phyloP scores from a whole-genome alignment of 2,888 invertebrate genomes.

The Tenthredo scrophulariae region DNA sequence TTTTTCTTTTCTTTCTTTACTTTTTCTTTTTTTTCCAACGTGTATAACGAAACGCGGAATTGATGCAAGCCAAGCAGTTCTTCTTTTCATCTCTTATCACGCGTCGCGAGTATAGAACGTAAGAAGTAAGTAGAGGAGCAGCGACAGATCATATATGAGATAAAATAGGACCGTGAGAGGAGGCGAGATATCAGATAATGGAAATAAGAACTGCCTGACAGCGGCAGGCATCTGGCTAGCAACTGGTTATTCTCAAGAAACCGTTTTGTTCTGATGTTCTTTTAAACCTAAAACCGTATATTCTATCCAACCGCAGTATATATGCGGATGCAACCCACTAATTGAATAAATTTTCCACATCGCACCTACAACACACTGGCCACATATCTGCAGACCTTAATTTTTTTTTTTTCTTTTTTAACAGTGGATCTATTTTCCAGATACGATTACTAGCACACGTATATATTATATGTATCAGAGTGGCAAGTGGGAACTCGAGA shows the following conservation, averaged over 20 bases:
- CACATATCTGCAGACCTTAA: neutral
- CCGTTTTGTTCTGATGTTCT: slow-evolving; percentile 21
- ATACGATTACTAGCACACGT: neutral
- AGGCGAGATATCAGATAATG: slow-evolving; percentile 14
- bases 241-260: slow-evolving; percentile 55
- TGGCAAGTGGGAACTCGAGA: slow-evolving; percentile 33
- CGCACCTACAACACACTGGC: neutral
- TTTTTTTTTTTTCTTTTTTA: neutral
- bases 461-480: neutral
- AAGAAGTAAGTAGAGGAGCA: neutral
- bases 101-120: neutral
- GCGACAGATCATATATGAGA: slow-evolving; percentile 12
- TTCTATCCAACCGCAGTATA: neutral
- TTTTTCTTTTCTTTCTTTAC: no score
- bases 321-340: slow-evolving; percentile 2
- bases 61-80: slow-evolving; percentile 24
- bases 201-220: slow-evolving; percentile 16
- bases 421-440: neutral
- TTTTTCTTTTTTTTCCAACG: no score
- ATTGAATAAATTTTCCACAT: slow-evolving; percentile 13
- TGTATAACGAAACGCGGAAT: neutral
- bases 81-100: neutral
- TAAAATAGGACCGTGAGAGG: neutral
- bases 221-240: slow-evolving; percentile 60
- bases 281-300: slow-evolving; percentile 39